phyloP scores from a whole-genome alignment of 1,140 invertebrate species.

The Drosophila sp. region DNA sequence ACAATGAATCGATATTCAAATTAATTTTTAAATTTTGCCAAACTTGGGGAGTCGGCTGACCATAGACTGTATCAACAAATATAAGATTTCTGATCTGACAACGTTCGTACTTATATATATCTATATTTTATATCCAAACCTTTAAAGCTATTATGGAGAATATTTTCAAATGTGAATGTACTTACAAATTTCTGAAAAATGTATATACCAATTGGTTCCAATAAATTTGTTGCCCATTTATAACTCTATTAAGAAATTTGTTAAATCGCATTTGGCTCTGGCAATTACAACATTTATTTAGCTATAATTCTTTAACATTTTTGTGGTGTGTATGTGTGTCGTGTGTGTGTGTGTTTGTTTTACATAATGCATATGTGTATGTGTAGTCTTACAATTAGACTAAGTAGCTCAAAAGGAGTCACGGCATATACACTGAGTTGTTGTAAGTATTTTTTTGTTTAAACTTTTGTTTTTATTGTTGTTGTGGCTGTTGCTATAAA shows the following conservation, averaged over 20 bases:
- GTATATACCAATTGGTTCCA: no score
- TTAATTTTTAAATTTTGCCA: no score
- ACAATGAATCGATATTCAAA: no score
- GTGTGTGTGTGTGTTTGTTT: conserved; percentile 7
- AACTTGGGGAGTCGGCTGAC: no score
- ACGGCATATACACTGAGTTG: conserved; percentile 46
- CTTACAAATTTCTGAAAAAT: no score
- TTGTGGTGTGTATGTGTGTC: conserved; percentile 16
- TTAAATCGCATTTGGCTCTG: conserved; percentile 39
- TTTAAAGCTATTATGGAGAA: no score
- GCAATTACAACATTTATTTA: conserved; percentile 70
- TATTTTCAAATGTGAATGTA: no score
- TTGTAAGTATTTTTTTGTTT: conserved; percentile 9
- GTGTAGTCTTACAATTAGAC: conserved; percentile 30
- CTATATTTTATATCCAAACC: no score
- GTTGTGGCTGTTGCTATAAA: conserved; percentile 21
- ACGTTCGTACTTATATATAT: no score
- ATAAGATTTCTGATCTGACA: no score
- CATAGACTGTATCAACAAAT: no score
- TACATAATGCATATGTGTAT: background rate
- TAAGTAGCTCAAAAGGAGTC: conserved; percentile 63
- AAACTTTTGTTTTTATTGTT: conserved; percentile 8
- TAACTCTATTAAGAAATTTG: background rate
- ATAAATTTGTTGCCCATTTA: no score
- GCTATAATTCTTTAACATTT: conserved; percentile 27